Base-by-base conservation (phyloP, 2,797 vertebrate genomes). In the Leontopithecus rosalia region DNA sequence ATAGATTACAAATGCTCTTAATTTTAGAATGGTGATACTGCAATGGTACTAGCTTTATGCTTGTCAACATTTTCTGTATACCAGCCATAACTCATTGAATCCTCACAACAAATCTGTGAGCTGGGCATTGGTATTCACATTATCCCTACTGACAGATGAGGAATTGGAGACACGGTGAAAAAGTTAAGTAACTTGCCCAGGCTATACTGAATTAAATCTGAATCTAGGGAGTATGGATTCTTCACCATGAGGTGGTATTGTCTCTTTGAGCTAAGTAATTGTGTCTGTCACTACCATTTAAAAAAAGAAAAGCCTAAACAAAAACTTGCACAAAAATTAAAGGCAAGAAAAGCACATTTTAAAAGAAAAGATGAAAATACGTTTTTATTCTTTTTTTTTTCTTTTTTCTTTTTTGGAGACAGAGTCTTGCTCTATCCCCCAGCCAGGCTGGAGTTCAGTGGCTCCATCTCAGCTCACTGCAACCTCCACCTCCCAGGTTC, bases 311-410 rank as follows among this genome's bases (percentile, higher is more conserved):
- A 89, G 20, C 2, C 30, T 73, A 30, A 89, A 82, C n/a, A 20
- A 77, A 88, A 90, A 12, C 15, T 3, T 61, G 24, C 3, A 58
- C 84, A 77, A 84, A 96, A 88, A 82, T 50, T 81, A 79, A 90
- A 77, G 36, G 6, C 0, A 0, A 92, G 46, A 90, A 46, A 50
- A 22, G 50, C 20, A 84, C 7, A 50, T 90, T 77, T 90, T 76
- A 83, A 75, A 33, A 94, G 41, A 48, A 94, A 93, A 95, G 48
- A 52, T 82, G 57, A 85, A 95, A 96, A 75, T 7, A 36, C 73
- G 17, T 58, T 91, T 89, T 91, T 77, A 55, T n/a, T 67, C 7
- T 67, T 1, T 64, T 17, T 64, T 8, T 61, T 57, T 28, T 57
- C 41, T 61, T 15, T 61, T 30, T 6, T 33, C 15, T n/a, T 17